Conservation (phyloP, 2,797 vertebrate species). For the Protonibea diacanthus region DNA sequence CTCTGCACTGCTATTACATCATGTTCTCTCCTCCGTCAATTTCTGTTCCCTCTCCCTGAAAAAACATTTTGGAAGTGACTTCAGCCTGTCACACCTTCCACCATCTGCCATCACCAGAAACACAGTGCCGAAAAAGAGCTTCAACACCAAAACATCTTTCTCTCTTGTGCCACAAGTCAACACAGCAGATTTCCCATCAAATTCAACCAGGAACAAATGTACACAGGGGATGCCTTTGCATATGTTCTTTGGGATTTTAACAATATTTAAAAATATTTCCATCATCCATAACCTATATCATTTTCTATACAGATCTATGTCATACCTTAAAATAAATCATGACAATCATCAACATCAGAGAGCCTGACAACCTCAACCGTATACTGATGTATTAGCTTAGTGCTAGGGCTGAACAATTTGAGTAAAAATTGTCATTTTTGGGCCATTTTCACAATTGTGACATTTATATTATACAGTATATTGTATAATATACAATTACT, state of each 20-base stretch:
- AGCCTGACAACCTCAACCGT: not conserved
- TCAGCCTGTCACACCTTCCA: slow-evolving; percentile 21
- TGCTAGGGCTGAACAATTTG: too few relatives aligned
- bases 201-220: slow-evolving; percentile 2
- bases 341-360: not conserved
- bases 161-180: slow-evolving; percentile 5
- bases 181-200: slow-evolving; percentile 17
- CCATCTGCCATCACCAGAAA: slow-evolving; percentile 41
- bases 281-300: not conserved
- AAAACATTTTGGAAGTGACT: slow-evolving; percentile 15
- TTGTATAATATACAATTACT: too few relatives aligned
- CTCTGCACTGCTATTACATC: not conserved
- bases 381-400: not conserved
- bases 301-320: not conserved
- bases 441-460: too few relatives aligned
- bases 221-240: not conserved
- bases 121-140: slow-evolving; percentile 7
- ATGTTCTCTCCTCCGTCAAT: not conserved
- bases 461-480: too few relatives aligned
- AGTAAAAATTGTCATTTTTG: too few relatives aligned
- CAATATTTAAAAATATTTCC: too few relatives aligned
- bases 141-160: not conserved
- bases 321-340: not conserved
- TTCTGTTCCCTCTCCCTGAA: slow-evolving; percentile 24
- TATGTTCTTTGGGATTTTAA: not conserved